Evolutionary conservation across 35 echinoderm and acorn worm species (phyloP), one percentile per base, ranked within the genome.

Genomic region (Heliocidaris erythrogramma): DNA sequence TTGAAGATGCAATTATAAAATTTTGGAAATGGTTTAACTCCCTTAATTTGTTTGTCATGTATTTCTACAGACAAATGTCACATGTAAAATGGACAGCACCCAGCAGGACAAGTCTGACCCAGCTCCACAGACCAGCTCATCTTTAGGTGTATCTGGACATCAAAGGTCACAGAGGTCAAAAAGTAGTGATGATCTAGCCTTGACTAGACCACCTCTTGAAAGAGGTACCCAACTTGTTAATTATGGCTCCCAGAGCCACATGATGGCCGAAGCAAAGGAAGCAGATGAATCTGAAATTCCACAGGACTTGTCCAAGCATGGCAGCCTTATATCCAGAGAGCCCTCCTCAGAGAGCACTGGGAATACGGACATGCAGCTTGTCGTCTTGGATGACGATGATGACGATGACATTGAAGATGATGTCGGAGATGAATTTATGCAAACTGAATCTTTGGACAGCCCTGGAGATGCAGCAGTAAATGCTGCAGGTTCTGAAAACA

Each of bases 391-490:
- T 89, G 87, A 89, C 31, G 87, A 89, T 13, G 87, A 89, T 29
- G 85, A 86, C 14, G 87, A 89, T 13, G 87, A 48, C 47, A 48
- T 48, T 47, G 87, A 89, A 12, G 87, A 89, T 89, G 87, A 88
- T 48, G 86, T 42, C 2, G n/a, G 86, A 11, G 86, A 13, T 47
- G 87, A 48, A 47, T 32, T 14, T 30, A 89, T 89, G 87, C 31
- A 32, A 89, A 78, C 65, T 78, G 65, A 78, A n/a, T 78, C 65
- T 8, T 78, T 78, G 65, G 87, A 89, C 24, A 48, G 87, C 12
- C 87, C 87, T 17, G 31, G 31, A 31, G 87, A 89, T 9, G 87
- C 31, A 14, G 31, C 49, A 13, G 11, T 21, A 13, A 48, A 48
- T 50, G 91, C 47, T 29, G 48, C 50, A 59, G 48, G 31, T 48